Conservation (phyloP, 2,888 invertebrate genomes). For the Dynastes grantii region DNA sequence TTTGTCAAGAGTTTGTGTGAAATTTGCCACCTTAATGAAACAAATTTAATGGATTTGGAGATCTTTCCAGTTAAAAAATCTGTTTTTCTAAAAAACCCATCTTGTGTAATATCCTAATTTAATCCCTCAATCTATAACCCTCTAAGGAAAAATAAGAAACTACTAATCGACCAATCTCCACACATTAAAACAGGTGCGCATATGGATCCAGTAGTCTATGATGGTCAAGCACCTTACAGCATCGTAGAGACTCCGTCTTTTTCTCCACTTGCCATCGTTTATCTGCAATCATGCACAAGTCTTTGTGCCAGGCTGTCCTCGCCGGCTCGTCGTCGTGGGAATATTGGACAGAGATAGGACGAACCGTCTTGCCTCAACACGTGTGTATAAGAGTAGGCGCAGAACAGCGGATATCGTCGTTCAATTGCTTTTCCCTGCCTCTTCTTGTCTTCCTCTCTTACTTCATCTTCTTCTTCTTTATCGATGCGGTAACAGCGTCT, state of each 20-base stretch:
- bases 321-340: conserved; percentile 53
- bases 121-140: no score
- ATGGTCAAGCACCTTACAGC: conserved; percentile 15
- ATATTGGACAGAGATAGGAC: conserved; percentile 48
- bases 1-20: no score
- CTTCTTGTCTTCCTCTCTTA: background rate
- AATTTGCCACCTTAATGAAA: no score
- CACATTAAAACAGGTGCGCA: conserved; percentile 39
- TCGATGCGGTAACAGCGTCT: background rate
- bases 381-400: background rate
- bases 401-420: conserved; percentile 8
- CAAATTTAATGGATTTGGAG: no score
- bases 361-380: background rate
- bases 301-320: conserved; percentile 44
- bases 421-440: background rate
- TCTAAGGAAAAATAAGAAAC: no score
- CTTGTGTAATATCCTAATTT: no score
- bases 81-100: no score
- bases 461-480: background rate
- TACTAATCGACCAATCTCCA: background rate
- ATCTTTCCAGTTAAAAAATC: no score
- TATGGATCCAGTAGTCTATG: conserved; percentile 62
- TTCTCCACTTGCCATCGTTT: conserved; percentile 50
- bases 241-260: conserved; percentile 33
- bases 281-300: conserved; percentile 42